Evolutionary conservation across 2,797 vertebrate genomes (phyloP), one percentile per base, ranked within the genome.

Genomic region (Coranthus polyacanthus): DNA sequence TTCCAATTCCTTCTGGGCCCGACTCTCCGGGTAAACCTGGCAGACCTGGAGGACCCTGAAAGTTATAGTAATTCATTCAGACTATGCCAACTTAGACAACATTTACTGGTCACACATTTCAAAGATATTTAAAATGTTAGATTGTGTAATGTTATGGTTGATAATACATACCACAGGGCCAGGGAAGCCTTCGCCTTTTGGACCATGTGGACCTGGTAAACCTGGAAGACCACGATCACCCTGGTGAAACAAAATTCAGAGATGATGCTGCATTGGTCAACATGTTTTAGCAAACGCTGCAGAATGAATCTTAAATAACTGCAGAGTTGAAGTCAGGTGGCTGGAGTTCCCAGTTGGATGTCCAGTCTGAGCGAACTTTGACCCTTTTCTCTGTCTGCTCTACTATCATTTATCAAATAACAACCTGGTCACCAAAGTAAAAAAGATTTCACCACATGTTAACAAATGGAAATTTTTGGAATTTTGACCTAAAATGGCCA

Each of bases 171-270:
- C 97, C 64, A 90, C 68, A 72, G 94, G 93, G 57, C 97, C 97
- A 0, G 95, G 93, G 55, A 91, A 87, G 37, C 95, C 96, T 78
- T 97, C 95, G 64, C 96, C 97, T 91, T 96, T 97, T 69, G 92
- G 93, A 43, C 96, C 97, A 72, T 81, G 65, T 66, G 93, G 94
- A 67, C 96, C 96, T 0, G 77, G 75, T 47, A 81, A 92, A 74
- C 96, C 96, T 26, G 84, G 70, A 56, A 88, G 86, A 54, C 96
- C 96, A 72, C 88, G 94, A 11, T 97, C 95, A 55, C 96, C 96
- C 96, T 97, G 71, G 9, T 59, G 52, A 53, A 41, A 81, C 13
- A 82, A 56, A 62, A 73, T 49, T 12, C 12, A 60, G 1, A 15
- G 17, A 62, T 78, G 12, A 15, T 44, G 8, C 1, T 46, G 12